phyloP scores from a whole-genome alignment of 2,888 invertebrate genomes.

The Fragum fragum region DNA sequence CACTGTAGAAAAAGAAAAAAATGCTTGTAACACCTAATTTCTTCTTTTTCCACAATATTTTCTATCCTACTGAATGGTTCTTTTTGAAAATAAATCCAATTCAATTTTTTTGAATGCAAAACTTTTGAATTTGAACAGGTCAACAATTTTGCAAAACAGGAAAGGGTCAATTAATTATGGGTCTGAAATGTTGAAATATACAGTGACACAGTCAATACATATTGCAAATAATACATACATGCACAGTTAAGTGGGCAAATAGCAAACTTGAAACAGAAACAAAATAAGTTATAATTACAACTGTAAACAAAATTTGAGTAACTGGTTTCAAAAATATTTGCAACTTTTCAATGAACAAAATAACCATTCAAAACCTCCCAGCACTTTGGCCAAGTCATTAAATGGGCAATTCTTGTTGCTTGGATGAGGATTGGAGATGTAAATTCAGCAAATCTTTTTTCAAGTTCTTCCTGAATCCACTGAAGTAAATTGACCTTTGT shows the following conservation, averaged over 20 bases:
- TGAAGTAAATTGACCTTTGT: too few species aligned
- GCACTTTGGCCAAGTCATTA: neutral
- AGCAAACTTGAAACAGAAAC: neutral
- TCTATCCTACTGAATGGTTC: too few species aligned
- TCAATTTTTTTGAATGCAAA: too few species aligned
- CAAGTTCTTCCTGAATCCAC: neutral
- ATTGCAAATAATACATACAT: neutral
- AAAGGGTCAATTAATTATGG: too few species aligned
- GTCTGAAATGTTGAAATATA: neutral
- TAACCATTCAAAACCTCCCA: neutral
- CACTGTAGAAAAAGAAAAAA: too few species aligned
- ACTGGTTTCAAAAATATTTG: neutral
- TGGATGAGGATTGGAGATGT: neutral
- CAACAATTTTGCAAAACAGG: too few species aligned
- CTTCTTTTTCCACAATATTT: too few species aligned
- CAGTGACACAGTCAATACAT: neutral
- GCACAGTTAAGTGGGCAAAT: neutral
- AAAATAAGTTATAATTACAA: neutral
- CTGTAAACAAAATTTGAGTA: neutral
- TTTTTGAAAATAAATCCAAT: too few species aligned
- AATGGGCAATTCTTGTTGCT: neutral
- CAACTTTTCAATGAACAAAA: slow-evolving; percentile 1
- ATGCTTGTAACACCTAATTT: too few species aligned
- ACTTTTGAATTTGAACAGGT: too few species aligned
- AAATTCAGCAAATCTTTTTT: neutral